Conservation (phyloP, 2,888 invertebrate genomes). For the Pyrgus malvae region DNA sequence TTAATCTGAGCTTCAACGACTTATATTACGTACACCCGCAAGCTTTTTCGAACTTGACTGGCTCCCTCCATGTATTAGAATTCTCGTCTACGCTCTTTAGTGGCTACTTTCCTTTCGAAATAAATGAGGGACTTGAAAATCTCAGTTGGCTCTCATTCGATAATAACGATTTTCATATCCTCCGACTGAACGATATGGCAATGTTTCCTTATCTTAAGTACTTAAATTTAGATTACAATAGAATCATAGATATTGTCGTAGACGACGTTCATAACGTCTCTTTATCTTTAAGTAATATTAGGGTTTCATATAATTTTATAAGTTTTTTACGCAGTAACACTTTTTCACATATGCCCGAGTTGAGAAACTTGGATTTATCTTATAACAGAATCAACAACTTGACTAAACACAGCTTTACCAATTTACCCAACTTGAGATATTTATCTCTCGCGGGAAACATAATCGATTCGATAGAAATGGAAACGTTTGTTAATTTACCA, state of each 20-base stretch:
- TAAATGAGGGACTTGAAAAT: constrained; percentile 87
- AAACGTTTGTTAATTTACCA: constrained; percentile 88
- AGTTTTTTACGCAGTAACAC: constrained; percentile 85
- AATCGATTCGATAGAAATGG: constrained; percentile 86
- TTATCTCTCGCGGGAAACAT: constrained; percentile 92
- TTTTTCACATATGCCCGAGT: constrained; percentile 86
- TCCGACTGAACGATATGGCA: constrained; percentile 87
- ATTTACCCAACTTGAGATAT: constrained; percentile 89
- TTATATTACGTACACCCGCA: constrained; percentile 90
- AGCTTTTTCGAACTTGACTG: constrained; percentile 89
- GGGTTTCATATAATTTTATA: constrained; percentile 91
- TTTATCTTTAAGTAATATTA: constrained; percentile 87
- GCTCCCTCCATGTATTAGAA: constrained; percentile 90
- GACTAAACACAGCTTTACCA: constrained; percentile 87
- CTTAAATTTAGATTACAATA: constrained; percentile 93
- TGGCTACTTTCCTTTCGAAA: constrained; percentile 89
- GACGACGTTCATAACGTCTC: constrained; percentile 86
- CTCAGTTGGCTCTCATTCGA: constrained; percentile 93
- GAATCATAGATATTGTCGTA: constrained; percentile 86
- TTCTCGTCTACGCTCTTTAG: constrained; percentile 92
- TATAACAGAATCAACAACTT: constrained; percentile 89
- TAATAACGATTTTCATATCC: constrained; percentile 91
- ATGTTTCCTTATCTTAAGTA: constrained; percentile 87
- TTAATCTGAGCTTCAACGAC: constrained; percentile 95
- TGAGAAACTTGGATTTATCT: constrained; percentile 90